Conservation (phyloP, 1,140 invertebrate genomes). For the Patella vulgata region DNA sequence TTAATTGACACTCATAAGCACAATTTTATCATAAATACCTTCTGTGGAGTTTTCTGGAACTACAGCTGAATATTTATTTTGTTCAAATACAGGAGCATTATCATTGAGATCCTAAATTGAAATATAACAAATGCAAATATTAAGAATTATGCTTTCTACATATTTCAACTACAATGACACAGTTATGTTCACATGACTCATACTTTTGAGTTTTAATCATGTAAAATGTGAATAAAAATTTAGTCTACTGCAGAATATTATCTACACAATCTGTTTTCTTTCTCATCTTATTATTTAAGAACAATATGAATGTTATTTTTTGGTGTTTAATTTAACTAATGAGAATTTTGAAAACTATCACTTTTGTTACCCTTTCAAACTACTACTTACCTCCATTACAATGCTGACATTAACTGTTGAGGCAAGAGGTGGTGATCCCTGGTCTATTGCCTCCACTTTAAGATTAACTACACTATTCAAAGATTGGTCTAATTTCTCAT, state of each 20-base stretch:
- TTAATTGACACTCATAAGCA: no score
- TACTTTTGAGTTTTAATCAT: slow-evolving; percentile 5
- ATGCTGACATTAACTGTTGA: slow-evolving; percentile 39
- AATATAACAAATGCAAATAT: neutral
- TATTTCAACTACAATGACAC: slow-evolving; percentile 26
- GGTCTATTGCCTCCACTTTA: slow-evolving; percentile 40
- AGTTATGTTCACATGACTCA: slow-evolving; percentile 24
- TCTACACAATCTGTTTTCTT: no score
- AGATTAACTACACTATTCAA: slow-evolving; percentile 37
- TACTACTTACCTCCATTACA: slow-evolving; percentile 49
- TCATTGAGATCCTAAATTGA: slow-evolving; percentile 49
- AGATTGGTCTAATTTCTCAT: slow-evolving; percentile 37
- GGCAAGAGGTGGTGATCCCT: slow-evolving; percentile 21
- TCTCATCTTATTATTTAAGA: no score
- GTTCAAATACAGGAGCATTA: slow-evolving; percentile 42
- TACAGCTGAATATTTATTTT: slow-evolving; percentile 30
- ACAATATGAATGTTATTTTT: no score
- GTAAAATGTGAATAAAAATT: neutral
- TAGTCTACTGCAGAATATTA: neutral
- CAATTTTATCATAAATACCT: slow-evolving; percentile 16
- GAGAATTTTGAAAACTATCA: no score
- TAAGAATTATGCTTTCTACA: neutral
- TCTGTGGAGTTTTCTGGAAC: slow-evolving; percentile 45
- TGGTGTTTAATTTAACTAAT: no score
- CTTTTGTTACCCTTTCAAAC: no score